Conservation (phyloP, 1,140 invertebrate species). For the Propsilocerus akamusi region DNA sequence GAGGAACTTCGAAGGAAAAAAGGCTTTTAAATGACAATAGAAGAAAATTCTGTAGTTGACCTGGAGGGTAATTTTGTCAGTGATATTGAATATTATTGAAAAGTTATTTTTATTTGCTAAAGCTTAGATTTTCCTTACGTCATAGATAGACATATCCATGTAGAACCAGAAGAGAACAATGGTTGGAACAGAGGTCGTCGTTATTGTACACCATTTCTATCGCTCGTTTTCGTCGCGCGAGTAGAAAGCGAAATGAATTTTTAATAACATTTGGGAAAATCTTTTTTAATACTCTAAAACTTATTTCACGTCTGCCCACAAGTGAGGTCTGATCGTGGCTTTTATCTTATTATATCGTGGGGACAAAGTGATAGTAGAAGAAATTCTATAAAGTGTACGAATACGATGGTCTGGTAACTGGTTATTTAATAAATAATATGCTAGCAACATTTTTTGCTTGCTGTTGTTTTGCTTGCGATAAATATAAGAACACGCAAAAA, state of each 20-base stretch:
- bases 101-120: no score
- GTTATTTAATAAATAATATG: not conserved
- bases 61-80: no score
- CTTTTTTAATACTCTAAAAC: not conserved
- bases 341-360: no score
- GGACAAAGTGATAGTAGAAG: not conserved
- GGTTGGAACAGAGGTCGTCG: not conserved
- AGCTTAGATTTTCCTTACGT: no score
- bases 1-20: not conserved
- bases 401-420: not conserved
- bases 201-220: not conserved
- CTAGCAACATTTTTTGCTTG: not conserved
- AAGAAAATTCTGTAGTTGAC: not conserved
- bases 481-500: no score
- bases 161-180: not conserved
- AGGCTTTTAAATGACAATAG: not conserved
- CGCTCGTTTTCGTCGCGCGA: not conserved
- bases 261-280: conserved; percentile 1
- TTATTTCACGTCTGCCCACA: no score
- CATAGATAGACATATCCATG: no score
- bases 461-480: not conserved
- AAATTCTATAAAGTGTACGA: not conserved
- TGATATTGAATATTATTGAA: no score
- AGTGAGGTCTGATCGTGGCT: no score
- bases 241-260: conserved; percentile 1